These are phyloP conservation scores for Tetramorium parvispinum DNA, from an alignment of 1,140 invertebrate genomes.

Conservation along the genomic window DNA sequence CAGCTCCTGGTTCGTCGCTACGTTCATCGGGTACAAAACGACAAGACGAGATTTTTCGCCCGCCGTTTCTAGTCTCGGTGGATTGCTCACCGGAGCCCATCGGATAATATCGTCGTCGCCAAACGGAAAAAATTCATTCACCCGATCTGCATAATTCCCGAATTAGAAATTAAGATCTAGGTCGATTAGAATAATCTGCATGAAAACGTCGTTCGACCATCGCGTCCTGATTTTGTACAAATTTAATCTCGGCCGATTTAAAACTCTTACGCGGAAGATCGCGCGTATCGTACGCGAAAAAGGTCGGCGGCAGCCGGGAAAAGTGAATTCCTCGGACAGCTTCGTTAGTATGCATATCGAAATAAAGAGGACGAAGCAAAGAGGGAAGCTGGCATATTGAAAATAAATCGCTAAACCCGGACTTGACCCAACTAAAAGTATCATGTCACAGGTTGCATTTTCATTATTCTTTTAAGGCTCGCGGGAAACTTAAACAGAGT, in stretches of 20 bases:
- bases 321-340: neutral
- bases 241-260: conserved; percentile 23
- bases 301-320: neutral
- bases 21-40: neutral
- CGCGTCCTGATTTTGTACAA: neutral
- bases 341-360: neutral
- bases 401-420: conserved; percentile 21
- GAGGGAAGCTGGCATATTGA: neutral
- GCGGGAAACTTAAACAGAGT: neutral
- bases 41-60: conserved; percentile 23
- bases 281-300: neutral
- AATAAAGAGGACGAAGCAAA: neutral
- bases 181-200: conserved; percentile 23
- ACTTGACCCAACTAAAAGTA: conserved; percentile 42
- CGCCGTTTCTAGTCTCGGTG: neutral
- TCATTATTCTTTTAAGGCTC: neutral
- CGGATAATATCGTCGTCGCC: neutral
- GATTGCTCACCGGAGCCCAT: neutral
- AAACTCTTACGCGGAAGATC: neutral
- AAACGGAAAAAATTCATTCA: conserved; percentile 26
- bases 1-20: neutral
- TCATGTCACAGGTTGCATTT: conserved; percentile 33
- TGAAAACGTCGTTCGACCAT: neutral
- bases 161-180: conserved; percentile 46
- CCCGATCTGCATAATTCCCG: conserved; percentile 35